Percentiles rank a stretch among this genome's conserved stretches.
Conservation (phyloP, 2,113 vertebrate genomes). For the Otus sunia region DNA sequence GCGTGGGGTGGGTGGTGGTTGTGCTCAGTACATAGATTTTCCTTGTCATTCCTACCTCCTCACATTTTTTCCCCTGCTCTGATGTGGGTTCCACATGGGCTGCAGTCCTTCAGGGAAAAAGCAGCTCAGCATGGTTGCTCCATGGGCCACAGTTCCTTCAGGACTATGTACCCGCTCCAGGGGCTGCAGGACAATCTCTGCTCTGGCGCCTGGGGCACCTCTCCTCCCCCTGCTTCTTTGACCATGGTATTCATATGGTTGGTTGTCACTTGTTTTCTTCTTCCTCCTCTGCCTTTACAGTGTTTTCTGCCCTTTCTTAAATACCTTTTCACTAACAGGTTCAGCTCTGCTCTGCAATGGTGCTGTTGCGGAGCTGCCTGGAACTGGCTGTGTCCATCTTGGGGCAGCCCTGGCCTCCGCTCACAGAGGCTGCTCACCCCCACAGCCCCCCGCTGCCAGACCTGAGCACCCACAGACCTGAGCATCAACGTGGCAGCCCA, state of each 20-base stretch:
- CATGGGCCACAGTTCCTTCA: not conserved
- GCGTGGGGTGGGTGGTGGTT: not conserved
- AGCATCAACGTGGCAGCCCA: not conserved
- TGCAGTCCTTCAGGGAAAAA: not conserved
- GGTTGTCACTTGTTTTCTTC: not conserved
- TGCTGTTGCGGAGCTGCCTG: accelerated
- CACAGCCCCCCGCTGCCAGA: not conserved
- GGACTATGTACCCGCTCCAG: not conserved
- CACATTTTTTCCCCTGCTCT: not conserved
- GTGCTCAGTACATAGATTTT: not conserved
- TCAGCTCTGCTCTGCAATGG: not conserved
- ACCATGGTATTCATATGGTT: not conserved
- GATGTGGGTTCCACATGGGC: accelerated
- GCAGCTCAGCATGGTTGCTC: not conserved
- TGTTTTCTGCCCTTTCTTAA: not conserved
- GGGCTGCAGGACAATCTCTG: not conserved
- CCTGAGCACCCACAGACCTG: not conserved
- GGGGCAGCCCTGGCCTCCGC: not conserved
- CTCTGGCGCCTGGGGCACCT: not conserved
- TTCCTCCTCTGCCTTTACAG: not conserved
- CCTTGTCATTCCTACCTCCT: not conserved
- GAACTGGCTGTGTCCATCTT: not conserved
- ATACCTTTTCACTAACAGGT: not conserved
- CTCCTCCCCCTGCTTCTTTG: not conserved
- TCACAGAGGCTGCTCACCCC: not conserved